Evolutionary conservation across 2,113 vertebrate species (phyloP), one percentile per base, ranked within the genome.

Genomic region (Larimichthys polyactis): DNA sequence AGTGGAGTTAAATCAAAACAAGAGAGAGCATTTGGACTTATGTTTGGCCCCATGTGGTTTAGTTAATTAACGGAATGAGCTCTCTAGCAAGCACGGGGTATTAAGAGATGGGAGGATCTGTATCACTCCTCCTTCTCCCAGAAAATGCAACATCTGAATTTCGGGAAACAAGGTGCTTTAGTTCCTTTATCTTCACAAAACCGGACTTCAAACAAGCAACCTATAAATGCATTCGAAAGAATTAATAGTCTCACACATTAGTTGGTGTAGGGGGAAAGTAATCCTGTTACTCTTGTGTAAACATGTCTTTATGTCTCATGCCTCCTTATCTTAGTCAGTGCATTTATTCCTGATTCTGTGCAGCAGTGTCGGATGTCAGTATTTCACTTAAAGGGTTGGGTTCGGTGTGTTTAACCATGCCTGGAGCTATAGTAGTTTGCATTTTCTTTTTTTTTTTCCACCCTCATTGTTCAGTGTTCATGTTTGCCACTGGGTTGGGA

Each of bases 401-500:
- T 16, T 49, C 66, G 43, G 52, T 32, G 60, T 67, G 51, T 85
- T 89, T 60, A 83, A 87, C 83, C 73, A 83, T 75, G 88, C 89
- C 87, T 75, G 79, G 40, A 93, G 92, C 88, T 65, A 62, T 17
- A 54, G 22, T 81, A 79, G 58, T 91, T 92, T 89, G 83, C 87
- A 83, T 91, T 87, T 88, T 57, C 57, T 86, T 78, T 71, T 85
- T 75, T 58, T 85, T 46, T 86, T 36, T 40, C 36, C 36, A 8
- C 36, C 36, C 36, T 9, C 36, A 40, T 9, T 8, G 67, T 76
- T 76, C 54, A 76, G 91, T 93, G 91, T 95, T 92, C 93, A 90
- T 84, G 83, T 89, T 89, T 91, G 92, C 92, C 88, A 91, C 85
- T 57, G 91, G 92, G 86, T 75, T 83, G 48, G 89, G 93, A 93